phyloP scores from a whole-genome alignment of 2,888 invertebrate genomes.

The Cepaea hortensis region DNA sequence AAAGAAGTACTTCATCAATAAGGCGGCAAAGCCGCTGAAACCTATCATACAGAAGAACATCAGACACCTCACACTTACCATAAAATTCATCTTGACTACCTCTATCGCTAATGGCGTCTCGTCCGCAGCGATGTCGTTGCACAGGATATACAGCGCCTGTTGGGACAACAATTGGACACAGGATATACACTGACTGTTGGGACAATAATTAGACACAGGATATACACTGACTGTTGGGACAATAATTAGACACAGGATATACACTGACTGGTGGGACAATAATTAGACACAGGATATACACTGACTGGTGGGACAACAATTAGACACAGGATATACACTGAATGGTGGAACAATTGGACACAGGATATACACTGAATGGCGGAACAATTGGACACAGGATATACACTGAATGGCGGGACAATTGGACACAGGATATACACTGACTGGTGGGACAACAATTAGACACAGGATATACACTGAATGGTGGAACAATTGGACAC shows the following conservation, averaged over 20 bases:
- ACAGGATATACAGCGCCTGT: conserved; percentile 54
- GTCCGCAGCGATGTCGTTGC: conserved; percentile 13
- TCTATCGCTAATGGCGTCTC: conserved; percentile 45
- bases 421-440: too few species aligned
- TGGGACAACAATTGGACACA: background rate
- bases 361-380: conserved; percentile 53
- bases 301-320: too few species aligned
- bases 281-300: too few species aligned
- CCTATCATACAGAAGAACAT: too few species aligned
- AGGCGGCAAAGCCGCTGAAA: conserved; percentile 53
- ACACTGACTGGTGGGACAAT: conserved; percentile 43
- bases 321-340: too few species aligned
- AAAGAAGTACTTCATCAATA: background rate
- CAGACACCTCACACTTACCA: conserved; percentile 22
- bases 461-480: conserved; percentile 52
- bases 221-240: too few species aligned
- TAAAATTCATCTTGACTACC: conserved; percentile 40
- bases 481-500: background rate
- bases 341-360: background rate
- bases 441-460: too few species aligned
- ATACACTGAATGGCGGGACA: too few species aligned
- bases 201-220: too few species aligned
- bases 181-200: too few species aligned
- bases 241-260: conserved; percentile 44
- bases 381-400: background rate